These are phyloP conservation scores for Ictidomys tridecemlineatus DNA, from an alignment of 2,113 vertebrate species.

Conservation along the genomic window DNA sequence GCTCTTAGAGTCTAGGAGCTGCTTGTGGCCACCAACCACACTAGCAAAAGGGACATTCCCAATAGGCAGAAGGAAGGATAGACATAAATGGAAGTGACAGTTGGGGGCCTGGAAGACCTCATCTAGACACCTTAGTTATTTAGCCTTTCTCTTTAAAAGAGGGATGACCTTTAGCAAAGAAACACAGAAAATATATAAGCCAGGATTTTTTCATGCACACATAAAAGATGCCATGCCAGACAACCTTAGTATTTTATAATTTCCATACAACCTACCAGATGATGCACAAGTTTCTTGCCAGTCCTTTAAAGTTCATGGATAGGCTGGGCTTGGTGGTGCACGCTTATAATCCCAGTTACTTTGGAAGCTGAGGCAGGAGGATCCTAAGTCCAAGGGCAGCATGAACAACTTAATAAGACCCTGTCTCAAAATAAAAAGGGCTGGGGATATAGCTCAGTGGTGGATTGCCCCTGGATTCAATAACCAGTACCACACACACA, in stretches of 20 bases:
- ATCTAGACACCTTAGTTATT: neutral
- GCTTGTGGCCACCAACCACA: neutral
- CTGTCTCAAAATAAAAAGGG: too few species aligned
- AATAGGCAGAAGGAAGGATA: neutral
- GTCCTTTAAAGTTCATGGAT: neutral
- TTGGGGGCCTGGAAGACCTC: neutral
- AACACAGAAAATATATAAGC: neutral
- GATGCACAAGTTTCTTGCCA: neutral
- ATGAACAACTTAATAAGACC: too few species aligned
- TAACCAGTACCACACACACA: too few species aligned
- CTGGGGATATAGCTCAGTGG: too few species aligned
- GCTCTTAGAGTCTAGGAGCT: neutral
- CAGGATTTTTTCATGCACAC: neutral
- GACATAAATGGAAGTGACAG: neutral
- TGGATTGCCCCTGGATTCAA: too few species aligned
- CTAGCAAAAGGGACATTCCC: neutral
- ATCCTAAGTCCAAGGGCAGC: too few species aligned
- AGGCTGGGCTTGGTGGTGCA: too few species aligned
- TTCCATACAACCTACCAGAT: neutral
- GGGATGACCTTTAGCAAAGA: constrained; percentile 5
- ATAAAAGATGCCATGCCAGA: neutral
- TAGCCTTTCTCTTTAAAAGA: neutral
- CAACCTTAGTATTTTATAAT: neutral
- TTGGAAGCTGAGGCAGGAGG: too few species aligned
- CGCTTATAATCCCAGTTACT: too few species aligned